Percentiles rank a stretch among this genome's conserved stretches.
Evolutionary conservation across 2,113 vertebrate genomes (phyloP).

Genomic region (Poicephalus meyeri): DNA sequence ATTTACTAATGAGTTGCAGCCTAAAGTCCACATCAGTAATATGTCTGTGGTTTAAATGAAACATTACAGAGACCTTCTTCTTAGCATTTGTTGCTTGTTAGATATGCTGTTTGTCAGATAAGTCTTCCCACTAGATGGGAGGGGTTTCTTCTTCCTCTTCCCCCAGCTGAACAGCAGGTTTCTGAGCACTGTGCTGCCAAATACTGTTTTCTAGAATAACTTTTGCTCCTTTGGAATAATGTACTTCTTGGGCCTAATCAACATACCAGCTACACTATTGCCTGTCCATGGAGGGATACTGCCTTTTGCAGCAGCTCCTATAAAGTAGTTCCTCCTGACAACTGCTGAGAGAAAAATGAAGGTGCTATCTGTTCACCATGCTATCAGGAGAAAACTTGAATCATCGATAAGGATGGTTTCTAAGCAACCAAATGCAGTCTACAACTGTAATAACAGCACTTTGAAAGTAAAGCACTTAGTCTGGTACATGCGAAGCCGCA

Average conservation of each 20-base stretch:
- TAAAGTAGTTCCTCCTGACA: slow-evolving; percentile 3
- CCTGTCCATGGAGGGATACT: not conserved
- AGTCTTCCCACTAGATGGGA: not conserved
- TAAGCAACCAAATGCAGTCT: slow-evolving; percentile 49
- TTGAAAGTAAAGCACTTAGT: not conserved
- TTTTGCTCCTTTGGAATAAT: not conserved
- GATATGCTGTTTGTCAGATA: not conserved
- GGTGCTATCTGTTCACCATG: not conserved
- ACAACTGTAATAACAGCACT: slow-evolving; percentile 5
- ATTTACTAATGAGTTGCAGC: slow-evolving; percentile 56
- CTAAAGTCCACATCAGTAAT: slow-evolving; percentile 14
- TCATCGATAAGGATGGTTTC: slow-evolving; percentile 47
- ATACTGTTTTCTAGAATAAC: not conserved
- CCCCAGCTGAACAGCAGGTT: not conserved
- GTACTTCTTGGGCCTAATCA: not conserved
- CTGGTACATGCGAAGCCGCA: not conserved
- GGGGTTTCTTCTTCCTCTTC: not conserved
- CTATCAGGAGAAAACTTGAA: slow-evolving; percentile 30
- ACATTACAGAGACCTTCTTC: not conserved
- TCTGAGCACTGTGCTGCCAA: not conserved
- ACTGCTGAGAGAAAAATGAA: not conserved
- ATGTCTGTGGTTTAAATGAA: not conserved
- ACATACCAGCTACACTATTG: not conserved
- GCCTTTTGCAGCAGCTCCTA: not conserved
- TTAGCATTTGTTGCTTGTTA: not conserved